Percentiles rank a stretch among this genome's conserved stretches.
phyloP scores from a whole-genome alignment of 2,797 vertebrate species.

The Lepus townsendii region DNA sequence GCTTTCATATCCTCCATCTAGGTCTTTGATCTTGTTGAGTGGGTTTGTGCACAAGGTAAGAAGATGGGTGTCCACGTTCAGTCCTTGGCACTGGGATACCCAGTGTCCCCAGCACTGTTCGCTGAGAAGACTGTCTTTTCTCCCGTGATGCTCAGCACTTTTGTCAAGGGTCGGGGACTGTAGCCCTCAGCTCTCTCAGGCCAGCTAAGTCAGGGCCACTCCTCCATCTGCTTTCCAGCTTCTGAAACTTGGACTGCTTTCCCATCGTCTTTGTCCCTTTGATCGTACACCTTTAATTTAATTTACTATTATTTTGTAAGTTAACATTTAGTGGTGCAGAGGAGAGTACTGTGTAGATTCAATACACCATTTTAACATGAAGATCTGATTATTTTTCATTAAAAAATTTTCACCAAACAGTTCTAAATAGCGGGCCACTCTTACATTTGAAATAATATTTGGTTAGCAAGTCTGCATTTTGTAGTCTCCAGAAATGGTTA shows the following conservation, averaged over 20 bases:
- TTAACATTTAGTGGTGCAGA: slow-evolving; percentile 1
- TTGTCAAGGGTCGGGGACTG: neutral
- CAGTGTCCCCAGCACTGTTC: no score
- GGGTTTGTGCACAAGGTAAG: no score
- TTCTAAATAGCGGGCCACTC: neutral
- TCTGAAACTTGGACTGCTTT: neutral
- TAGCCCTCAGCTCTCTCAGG: neutral
- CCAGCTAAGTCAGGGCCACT: neutral
- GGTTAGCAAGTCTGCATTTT: slow-evolving; percentile 14
- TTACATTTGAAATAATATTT: slow-evolving; percentile 57
- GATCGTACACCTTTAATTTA: neutral
- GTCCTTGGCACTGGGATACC: no score
- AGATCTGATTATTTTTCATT: slow-evolving; percentile 33
- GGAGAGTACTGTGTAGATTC: neutral
- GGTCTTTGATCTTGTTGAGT: no score
- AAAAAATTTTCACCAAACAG: neutral
- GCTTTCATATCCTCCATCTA: no score
- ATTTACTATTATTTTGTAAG: slow-evolving; percentile 6
- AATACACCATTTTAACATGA: slow-evolving; percentile 15
- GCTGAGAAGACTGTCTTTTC: no score
- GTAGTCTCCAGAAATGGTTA: slow-evolving; percentile 25
- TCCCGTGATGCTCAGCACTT: no score
- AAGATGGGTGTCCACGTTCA: no score
- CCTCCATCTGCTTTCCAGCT: neutral
- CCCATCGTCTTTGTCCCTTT: neutral